Base-by-base conservation (phyloP, 2,797 vertebrate species). In the Urophycis tenuis region DNA sequence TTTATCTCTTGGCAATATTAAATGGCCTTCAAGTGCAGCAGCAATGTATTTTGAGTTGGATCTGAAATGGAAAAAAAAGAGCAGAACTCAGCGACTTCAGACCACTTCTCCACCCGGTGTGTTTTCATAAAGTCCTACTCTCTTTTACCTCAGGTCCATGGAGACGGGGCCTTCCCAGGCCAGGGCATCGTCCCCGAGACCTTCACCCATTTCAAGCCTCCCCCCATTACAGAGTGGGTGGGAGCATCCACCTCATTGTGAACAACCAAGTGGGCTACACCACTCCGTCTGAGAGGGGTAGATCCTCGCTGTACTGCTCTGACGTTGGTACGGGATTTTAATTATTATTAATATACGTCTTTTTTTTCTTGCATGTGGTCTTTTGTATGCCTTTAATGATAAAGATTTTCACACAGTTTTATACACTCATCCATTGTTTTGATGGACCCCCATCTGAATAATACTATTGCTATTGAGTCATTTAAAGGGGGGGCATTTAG, bases 191-290 rank as follows among this genome's bases (percentile, higher is more conserved):
- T 99, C 83, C 91, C 96, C 12, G 97, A 99, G 90, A 99, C 97
- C 0, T 89, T 99, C 89, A 99, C 97, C n/a, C 0, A 88, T 99
- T 64, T 95, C 96, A 72, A 95, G 95, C 81, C 94, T 99, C 19
- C 98, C n/a, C 98, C 74, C 97, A 99, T 92, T 99, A 94, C 91
- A 93, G 97, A 94, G 93, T 99, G 10, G 98, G 98, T 79, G 98
- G 98, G 80, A 99, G 98, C 86, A 91, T 99, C 90, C 98, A 99
- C 85, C 92, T 99, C 78, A 99, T 99, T 41, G 96, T 99, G 80
- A 99, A 99, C 88, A 99, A 99, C 90, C 98, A 99, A 91, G 93
- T 99, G 90, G 98, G 98, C 15, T 99, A 96, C 33, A 99, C 98
- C 80, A 99, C 98, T 77, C 98, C 97, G 0, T 93, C 96, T 11